These are phyloP conservation scores for Drosophila multiciliata DNA, from an alignment of 2,888 invertebrate genomes.

Conservation along the genomic window DNA sequence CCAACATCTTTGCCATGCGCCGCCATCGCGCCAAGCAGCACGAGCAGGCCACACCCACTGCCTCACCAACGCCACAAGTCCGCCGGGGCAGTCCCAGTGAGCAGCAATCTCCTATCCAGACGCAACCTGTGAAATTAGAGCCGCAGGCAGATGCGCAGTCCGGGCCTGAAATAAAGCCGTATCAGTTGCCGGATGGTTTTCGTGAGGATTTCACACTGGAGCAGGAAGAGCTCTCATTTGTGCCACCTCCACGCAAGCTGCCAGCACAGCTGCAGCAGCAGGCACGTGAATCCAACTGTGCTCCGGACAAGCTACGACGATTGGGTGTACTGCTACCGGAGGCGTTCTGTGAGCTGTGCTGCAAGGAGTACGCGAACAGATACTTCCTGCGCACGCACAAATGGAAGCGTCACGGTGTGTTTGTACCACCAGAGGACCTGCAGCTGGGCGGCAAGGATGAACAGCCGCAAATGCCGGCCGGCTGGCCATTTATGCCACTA, in stretches of 20 bases:
- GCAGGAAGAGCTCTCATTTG: conserved; percentile 85
- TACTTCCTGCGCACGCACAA: conserved; percentile 97
- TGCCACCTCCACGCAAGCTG: conserved; percentile 87
- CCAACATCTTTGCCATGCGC: conserved; percentile 89
- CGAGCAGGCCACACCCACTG: conserved; percentile 79
- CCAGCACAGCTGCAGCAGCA: conserved; percentile 88
- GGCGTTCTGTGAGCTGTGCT: conserved; percentile 97
- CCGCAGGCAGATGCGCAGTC: conserved; percentile 22
- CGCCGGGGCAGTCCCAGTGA: conserved; percentile 56
- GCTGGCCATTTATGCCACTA: conserved; percentile 87
- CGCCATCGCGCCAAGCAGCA: conserved; percentile 90
- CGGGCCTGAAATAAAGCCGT: conserved; percentile 53
- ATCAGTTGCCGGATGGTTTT: conserved; percentile 85
- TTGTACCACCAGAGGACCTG: conserved; percentile 87
- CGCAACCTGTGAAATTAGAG: conserved; percentile 52
- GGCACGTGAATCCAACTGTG: conserved; percentile 90
- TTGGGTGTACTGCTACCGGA: conserved; percentile 94
- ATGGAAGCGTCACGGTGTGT: conserved; percentile 95
- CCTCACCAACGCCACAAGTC: conserved; percentile 37
- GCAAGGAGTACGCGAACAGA: conserved; percentile 96
- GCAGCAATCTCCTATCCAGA: conserved; percentile 7
- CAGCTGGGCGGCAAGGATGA: conserved; percentile 53
- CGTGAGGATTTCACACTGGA: conserved; percentile 85
- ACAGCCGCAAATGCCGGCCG: conserved; percentile 60
- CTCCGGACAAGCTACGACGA: conserved; percentile 90